Conservation (phyloP, 2,797 vertebrate genomes). For the Chelonia mydas region DNA sequence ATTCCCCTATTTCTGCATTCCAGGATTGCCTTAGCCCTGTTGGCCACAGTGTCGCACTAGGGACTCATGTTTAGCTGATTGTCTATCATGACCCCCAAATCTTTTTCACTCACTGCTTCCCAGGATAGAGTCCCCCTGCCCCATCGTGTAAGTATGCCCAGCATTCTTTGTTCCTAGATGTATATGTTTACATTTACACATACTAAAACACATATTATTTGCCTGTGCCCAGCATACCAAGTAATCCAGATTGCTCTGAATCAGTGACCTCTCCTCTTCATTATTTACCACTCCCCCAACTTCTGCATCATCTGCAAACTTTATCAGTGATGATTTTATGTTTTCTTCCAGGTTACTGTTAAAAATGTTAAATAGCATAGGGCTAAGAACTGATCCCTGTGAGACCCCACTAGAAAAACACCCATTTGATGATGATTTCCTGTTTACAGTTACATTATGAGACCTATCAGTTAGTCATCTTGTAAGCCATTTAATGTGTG, state of each 20-base stretch:
- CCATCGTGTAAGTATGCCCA: neutral
- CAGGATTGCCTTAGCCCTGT: too few relatives aligned
- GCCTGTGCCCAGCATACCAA: neutral
- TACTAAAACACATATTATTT: neutral
- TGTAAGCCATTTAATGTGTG: neutral
- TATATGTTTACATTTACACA: neutral
- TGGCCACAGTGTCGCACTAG: too few relatives aligned
- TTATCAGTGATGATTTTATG: neutral
- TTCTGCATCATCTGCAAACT: neutral
- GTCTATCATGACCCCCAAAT: neutral
- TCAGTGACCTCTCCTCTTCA: neutral
- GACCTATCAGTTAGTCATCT: neutral
- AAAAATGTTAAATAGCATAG: neutral
- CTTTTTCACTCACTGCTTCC: neutral
- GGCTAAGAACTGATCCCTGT: neutral
- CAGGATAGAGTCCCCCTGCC: neutral
- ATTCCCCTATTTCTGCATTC: neutral
- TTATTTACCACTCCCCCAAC: neutral
- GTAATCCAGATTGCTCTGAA: neutral
- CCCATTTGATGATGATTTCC: neutral
- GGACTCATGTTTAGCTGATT: neutral
- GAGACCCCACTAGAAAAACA: neutral
- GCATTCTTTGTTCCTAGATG: neutral
- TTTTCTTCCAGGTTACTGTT: neutral
- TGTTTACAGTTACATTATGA: neutral